Base-by-base conservation (phyloP, 2,113 vertebrate genomes). In the Chlorodrepanis virens region DNA sequence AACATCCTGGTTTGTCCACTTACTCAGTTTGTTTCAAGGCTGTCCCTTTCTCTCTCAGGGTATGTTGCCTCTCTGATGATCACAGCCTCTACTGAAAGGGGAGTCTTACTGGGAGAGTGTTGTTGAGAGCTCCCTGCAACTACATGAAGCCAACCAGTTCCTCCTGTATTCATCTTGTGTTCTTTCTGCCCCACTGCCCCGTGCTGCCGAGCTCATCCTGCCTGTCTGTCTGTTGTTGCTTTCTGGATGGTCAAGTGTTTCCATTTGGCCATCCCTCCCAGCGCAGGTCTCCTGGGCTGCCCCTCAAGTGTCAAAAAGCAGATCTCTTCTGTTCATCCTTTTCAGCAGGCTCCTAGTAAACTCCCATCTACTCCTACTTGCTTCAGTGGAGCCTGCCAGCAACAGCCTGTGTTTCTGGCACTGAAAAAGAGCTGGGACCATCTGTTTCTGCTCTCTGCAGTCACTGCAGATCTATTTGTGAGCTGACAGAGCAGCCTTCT, bases 361-460 rank as follows among this genome's bases (percentile, higher is more conserved):
- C n/a, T 40, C 56, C n/a, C 42, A 56, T 39, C 76, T 83, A 49
- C 45, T 77, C 20, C 37, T 22, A 40, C 14, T 52, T 60, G 52
- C 50, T 93, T 93, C 52, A 63, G 21, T 0, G 0, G 71, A 50
- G 15, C 47, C 85, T 89, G 92, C 80, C 72, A 88, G 68, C 63
- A 83, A 22, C 42, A 90, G 64, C 33, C 80, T 47, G 15, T 47
- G 21, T 81, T 92, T 81, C 80, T 95, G 93, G 94, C 89, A 78
- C 56, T 60, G 56, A 44, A 70, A 86, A 86, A 70, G 54, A 44
- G 68, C 44, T 44, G 56, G 22, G 47, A 78, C 94, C 94, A 95
- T 97, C 95, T 95, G 95, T 31, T 89, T 25, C 68, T 89, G 72
- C 42, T 90, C 85, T 76, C 42, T 83, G 68, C 50, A 80, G 44